phyloP scores from a whole-genome alignment of 2,113 vertebrate genomes.

The Anolis sagrei region DNA sequence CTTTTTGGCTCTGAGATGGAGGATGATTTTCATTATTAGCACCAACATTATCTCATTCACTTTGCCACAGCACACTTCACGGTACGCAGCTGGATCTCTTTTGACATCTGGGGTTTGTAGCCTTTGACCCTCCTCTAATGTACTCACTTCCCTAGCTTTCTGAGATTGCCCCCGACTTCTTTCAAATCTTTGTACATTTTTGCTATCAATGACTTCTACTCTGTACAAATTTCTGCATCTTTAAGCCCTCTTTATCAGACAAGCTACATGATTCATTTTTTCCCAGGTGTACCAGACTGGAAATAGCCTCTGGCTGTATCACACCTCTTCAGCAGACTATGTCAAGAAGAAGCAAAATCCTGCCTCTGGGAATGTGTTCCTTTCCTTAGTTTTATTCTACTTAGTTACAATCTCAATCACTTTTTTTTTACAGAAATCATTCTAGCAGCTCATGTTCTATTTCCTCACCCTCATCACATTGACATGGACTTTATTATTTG shows the following conservation, averaged over 20 bases:
- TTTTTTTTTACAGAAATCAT: conserved; percentile 6
- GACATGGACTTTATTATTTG: not conserved
- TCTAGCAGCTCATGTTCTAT: conserved; percentile 3
- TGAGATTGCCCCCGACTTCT: conserved; percentile 26
- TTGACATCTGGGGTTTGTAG: conserved; percentile 38
- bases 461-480: conserved; percentile 16
- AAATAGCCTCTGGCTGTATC: conserved; percentile 75
- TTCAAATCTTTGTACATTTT: conserved; percentile 63
- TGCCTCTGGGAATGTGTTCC: conserved; percentile 60
- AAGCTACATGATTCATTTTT: conserved; percentile 68
- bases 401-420: conserved; percentile 41
- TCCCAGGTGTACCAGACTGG: conserved; percentile 68
- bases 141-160: conserved; percentile 44
- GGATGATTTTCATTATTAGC: conserved; percentile 55
- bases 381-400: conserved; percentile 62
- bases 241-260: conserved; percentile 72
- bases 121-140: conserved; percentile 50
- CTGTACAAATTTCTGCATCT: conserved; percentile 66
- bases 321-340: conserved; percentile 69
- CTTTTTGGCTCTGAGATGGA: conserved; percentile 62
- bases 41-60: conserved; percentile 52
- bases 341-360: conserved; percentile 75
- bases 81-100: conserved; percentile 37
- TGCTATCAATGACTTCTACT: conserved; percentile 28
- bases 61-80: conserved; percentile 48